A percentile compares a stretch with the other conserved stretches of the same genome.
phyloP scores from a whole-genome alignment of 2,888 invertebrate genomes.

The Chymomyza procnemis region DNA sequence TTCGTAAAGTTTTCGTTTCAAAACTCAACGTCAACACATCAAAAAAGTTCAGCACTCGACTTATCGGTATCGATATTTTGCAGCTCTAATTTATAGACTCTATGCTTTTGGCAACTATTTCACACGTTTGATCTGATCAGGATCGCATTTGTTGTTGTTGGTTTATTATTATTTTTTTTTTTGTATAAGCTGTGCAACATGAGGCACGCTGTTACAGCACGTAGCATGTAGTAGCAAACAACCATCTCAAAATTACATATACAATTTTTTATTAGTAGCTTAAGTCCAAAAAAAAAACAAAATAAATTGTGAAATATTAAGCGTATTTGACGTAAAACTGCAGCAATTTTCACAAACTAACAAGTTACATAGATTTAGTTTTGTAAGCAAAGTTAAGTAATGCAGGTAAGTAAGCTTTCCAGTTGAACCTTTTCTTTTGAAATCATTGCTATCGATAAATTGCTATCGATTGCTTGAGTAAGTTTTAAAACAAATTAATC shows the following conservation, averaged over 20 bases:
- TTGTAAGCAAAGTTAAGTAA: background rate
- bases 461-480: background rate
- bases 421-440: too few species aligned
- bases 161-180: too few species aligned
- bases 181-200: slow-evolving; percentile 5
- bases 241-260: slow-evolving; percentile 64
- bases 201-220: background rate
- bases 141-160: too few species aligned
- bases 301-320: slow-evolving; percentile 68
- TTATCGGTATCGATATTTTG: too few species aligned
- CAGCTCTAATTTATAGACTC: background rate
- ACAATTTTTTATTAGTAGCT: slow-evolving; percentile 59
- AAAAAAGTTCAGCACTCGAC: too few species aligned
- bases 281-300: slow-evolving; percentile 63
- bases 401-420: background rate
- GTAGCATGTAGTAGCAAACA: too few species aligned
- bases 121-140: background rate
- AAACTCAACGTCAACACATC: too few species aligned
- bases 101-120: background rate
- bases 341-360: background rate
- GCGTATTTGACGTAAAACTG: slow-evolving; percentile 34
- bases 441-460: background rate
- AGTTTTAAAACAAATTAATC: background rate
- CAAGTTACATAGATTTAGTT: background rate
- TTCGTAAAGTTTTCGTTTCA: too few species aligned